Percentiles rank a stretch among this genome's conserved stretches.
Evolutionary conservation across 1,140 invertebrate species (phyloP).

Genomic region (Drosophila bocki): DNA sequence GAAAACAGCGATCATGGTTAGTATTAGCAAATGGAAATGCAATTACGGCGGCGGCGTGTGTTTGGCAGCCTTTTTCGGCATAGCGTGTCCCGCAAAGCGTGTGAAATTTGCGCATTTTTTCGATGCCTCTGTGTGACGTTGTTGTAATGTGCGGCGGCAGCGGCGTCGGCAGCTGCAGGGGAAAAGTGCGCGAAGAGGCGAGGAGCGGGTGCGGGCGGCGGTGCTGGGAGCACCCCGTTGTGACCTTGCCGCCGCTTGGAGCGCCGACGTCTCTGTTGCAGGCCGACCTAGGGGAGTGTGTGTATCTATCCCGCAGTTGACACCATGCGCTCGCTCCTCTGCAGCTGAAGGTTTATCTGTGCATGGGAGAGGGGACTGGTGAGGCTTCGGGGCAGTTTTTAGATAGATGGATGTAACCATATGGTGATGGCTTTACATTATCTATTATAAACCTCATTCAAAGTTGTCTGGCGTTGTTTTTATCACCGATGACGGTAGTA

Average conservation of each 20-base stretch:
- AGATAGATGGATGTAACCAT: constrained; percentile 3
- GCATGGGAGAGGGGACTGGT: not conserved
- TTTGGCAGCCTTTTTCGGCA: not conserved
- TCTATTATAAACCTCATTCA: not conserved
- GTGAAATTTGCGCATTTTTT: constrained; percentile 47
- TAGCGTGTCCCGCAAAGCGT: constrained; percentile 1
- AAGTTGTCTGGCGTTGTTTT: not conserved
- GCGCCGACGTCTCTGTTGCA: constrained; percentile 26
- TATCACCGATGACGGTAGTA: not conserved
- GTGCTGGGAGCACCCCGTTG: constrained; percentile 10
- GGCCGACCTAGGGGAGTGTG: constrained; percentile 17
- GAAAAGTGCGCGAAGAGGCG: constrained; percentile 8
- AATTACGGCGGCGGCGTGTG: not conserved
- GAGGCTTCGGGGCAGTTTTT: not conserved
- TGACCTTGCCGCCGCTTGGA: constrained; percentile 38
- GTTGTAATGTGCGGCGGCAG: constrained; percentile 7
- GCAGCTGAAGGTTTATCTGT: not conserved
- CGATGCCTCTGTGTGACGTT: constrained; percentile 13
- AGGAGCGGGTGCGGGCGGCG: not conserved
- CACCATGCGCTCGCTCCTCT: constrained; percentile 31
- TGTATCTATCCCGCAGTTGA: constrained; percentile 39
- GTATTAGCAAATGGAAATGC: not conserved
- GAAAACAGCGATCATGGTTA: constrained; percentile 40
- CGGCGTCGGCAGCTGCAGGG: not conserved
- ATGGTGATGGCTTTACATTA: constrained; percentile 3